Evolutionary conservation across 2,113 vertebrate species (phyloP).

Genomic region (Rhodinocichla rosea): DNA sequence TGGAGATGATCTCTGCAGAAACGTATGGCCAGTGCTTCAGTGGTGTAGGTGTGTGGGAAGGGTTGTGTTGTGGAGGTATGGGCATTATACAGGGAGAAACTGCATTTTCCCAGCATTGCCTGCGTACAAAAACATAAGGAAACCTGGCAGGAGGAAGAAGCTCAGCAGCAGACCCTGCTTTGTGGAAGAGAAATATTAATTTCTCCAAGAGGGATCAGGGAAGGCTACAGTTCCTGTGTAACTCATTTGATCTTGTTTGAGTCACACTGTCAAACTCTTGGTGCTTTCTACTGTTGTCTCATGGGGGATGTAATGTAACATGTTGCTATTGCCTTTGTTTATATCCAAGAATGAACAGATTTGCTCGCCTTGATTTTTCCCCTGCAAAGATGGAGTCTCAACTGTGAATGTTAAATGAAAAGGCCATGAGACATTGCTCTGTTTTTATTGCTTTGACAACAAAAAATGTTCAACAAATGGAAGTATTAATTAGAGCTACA

Average conservation of each 20-base stretch:
- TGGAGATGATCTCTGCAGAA: neutral
- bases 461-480: neutral
- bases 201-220: neutral
- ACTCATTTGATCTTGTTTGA: neutral
- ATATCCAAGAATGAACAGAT: neutral
- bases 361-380: neutral
- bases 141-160: neutral
- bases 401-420: neutral
- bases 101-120: neutral
- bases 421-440: neutral
- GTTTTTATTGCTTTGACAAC: neutral
- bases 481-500: neutral
- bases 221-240: neutral
- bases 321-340: neutral
- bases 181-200: neutral
- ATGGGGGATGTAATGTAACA: neutral
- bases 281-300: neutral
- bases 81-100: neutral
- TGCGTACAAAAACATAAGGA: neutral
- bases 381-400: neutral
- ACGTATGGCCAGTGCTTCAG: rapidly evolving
- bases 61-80: neutral
- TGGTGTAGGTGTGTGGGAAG: neutral
- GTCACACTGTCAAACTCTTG: neutral
- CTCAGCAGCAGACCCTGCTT: neutral